Evolutionary conservation across 2,797 vertebrate species (phyloP), one percentile per base, ranked within the genome.

Genomic region (Darevskia mixta): DNA sequence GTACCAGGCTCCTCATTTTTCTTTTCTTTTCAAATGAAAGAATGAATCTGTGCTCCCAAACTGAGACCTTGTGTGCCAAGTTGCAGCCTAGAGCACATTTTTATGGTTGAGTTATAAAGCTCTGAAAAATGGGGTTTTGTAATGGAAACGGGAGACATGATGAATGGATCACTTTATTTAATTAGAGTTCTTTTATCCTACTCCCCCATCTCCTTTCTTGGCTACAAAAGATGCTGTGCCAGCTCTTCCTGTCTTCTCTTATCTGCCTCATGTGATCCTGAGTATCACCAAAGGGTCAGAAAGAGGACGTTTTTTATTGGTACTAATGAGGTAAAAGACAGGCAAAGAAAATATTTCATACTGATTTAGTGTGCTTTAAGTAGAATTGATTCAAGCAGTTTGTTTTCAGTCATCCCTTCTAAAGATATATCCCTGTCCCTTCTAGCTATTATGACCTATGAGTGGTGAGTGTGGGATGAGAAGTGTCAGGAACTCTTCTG

Each of bases 1-100:
- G 66, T 82, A 93, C 86, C 86, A 92, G 92, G 89, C 90, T 89
- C 82, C 82, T 88, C 91, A 77, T 95, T 95, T 88, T 95, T 94
- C 85, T 88, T 90, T 93, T 94, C 88, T 87, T 93, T 94, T 92
- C 92, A 94, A 91, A 83, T 79, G 78, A 86, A 88, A 92, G 81
- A 92, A 95, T 90, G 90, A 76, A 90, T 15, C 84, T 82, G n/a
- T 69, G 49, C 86, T 93, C 87, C 84, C 64, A 87, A 89, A 78
- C 80, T 77, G 90, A 94, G 94, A 90, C 82, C 92, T 93, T 90
- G 88, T 88, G 78, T 93, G 93, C 92, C 90, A 92, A 82, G 78
- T 88, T 93, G 82, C 89, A 92, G 90, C 85, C 88, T 88, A 43
- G 76, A 91, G 83, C 85, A 84, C 79, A 66, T 55, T 86, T 93